These are phyloP conservation scores for Dryobotodes eremita DNA, from an alignment of 2,888 invertebrate species.

Conservation along the genomic window DNA sequence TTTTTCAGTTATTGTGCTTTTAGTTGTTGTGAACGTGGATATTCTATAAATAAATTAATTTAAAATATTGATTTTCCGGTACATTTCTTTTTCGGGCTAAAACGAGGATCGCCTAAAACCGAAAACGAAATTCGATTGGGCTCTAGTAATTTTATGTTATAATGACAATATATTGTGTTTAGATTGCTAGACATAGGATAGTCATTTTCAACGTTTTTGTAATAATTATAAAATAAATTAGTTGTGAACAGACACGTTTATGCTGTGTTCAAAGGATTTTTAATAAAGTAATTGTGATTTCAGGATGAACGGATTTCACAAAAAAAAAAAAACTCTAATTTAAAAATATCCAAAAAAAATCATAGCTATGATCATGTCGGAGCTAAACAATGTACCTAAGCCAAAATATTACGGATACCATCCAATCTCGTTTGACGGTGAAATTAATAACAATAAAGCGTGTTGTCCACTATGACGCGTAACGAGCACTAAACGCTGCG, in stretches of 20 bases:
- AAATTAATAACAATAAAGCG: conserved; percentile 79
- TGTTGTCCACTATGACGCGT: conserved; percentile 77
- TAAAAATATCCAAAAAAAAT: conserved; percentile 30
- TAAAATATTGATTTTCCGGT: background rate
- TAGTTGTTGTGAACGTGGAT: background rate
- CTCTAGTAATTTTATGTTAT: background rate
- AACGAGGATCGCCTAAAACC: background rate
- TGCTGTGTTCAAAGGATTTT: background rate
- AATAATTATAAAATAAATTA: background rate
- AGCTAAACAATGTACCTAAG: conserved; percentile 50
- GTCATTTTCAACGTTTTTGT: background rate
- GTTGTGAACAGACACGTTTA: background rate
- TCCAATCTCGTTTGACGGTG: conserved; percentile 68
- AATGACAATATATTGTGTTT: background rate
- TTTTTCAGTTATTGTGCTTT: background rate
- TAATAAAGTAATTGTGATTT: background rate
- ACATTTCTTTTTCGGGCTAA: background rate
- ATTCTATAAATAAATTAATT: background rate
- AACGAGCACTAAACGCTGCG: conserved; percentile 78
- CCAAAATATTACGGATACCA: conserved; percentile 61
- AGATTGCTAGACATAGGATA: background rate
- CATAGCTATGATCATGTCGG: conserved; percentile 57
- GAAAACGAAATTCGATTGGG: background rate
- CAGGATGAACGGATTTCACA: background rate
- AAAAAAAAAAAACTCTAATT: background rate